These are phyloP conservation scores for Aleiodes sp. DNA, from an alignment of 1,140 invertebrate genomes.

Conservation along the genomic window DNA sequence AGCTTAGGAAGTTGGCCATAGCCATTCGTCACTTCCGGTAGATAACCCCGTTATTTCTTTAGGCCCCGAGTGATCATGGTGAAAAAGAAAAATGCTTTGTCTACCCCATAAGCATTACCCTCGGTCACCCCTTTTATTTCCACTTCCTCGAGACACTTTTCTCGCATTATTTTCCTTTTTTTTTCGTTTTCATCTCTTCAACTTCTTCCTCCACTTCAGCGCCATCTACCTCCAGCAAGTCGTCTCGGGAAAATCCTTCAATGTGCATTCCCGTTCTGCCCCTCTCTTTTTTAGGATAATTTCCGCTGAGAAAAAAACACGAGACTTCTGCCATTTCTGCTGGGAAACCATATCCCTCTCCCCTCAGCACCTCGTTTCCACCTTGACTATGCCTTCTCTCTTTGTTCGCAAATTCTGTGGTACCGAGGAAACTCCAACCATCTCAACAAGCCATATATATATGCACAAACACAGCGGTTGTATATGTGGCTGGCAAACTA, in stretches of 20 bases:
- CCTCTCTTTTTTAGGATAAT: not conserved
- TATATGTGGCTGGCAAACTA: not conserved
- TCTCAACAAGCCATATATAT: not conserved
- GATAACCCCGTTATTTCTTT: conserved; percentile 52
- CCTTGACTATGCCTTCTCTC: conserved; percentile 14
- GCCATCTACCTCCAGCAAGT: not conserved
- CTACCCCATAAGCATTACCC: not conserved
- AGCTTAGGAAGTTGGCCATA: conserved; percentile 33
- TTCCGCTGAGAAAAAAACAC: conserved; percentile 25
- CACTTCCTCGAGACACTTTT: conserved; percentile 22
- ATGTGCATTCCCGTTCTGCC: not conserved
- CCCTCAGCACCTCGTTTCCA: conserved; percentile 11
- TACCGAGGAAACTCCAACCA: not conserved
- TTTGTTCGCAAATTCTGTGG: conserved; percentile 17
- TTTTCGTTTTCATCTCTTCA: conserved; percentile 29
- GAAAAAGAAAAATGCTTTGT: conserved; percentile 13
- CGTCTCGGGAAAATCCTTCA: conserved; percentile 23
- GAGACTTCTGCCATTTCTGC: conserved; percentile 23
- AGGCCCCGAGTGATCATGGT: conserved; percentile 15
- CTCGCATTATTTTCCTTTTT: conserved; percentile 16
- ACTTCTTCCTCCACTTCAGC: not conserved
- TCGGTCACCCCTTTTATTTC: conserved; percentile 24
- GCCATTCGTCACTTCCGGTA: conserved; percentile 58
- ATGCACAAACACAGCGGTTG: not conserved
- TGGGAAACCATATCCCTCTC: conserved; percentile 14